Evolutionary conservation across 2,797 vertebrate genomes (phyloP).

Genomic region (Loris lydekkerianus): DNA sequence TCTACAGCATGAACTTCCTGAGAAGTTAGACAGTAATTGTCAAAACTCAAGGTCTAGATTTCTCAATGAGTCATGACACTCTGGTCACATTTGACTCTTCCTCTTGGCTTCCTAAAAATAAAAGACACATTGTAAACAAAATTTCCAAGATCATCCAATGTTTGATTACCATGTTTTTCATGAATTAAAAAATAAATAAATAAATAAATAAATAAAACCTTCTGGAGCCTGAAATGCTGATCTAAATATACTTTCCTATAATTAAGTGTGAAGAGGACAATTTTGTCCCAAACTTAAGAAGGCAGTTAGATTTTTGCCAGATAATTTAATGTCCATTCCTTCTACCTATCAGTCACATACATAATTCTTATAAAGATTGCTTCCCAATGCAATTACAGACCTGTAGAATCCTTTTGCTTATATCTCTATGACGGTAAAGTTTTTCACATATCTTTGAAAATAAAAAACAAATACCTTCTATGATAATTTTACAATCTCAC

Average conservation of each 20-base stretch:
- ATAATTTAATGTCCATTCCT: not conserved
- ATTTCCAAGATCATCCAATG: not conserved
- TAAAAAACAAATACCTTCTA: not conserved
- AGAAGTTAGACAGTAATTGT: not conserved
- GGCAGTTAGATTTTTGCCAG: not conserved
- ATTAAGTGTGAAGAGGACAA: not conserved
- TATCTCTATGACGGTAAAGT: not conserved
- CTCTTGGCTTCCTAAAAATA: not conserved
- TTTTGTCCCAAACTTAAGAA: not conserved
- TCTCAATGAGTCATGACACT: not conserved
- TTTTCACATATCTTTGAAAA: not conserved
- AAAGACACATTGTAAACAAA: slow-evolving; percentile 2
- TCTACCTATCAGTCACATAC: not conserved
- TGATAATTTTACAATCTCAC: not conserved
- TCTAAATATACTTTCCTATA: not conserved
- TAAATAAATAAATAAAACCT: not conserved
- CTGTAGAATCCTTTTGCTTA: not conserved
- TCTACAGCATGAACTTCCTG: not conserved
- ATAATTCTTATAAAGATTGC: not conserved
- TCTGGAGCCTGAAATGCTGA: not conserved
- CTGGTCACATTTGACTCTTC: not conserved
- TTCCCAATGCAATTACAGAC: not conserved
- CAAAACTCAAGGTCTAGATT: not conserved
- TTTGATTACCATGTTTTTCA: not conserved
- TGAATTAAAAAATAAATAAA: not conserved